Evolutionary conservation across 2,888 invertebrate species (phyloP), one percentile per base, ranked within the genome.

Genomic region (Lysandra coridon): DNA sequence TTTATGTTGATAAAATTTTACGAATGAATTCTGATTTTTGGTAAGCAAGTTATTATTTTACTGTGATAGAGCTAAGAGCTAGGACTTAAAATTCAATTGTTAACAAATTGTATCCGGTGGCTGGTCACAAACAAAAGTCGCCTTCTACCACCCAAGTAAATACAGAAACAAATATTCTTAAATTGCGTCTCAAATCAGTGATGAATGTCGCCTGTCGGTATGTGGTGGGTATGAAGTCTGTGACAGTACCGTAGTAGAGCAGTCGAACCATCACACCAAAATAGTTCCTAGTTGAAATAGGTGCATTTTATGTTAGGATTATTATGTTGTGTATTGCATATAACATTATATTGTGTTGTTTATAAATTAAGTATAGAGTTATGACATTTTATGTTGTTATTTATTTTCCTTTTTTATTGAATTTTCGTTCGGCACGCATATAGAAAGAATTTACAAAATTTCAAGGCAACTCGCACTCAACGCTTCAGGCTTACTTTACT

Each of bases 41-140:
- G 81, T 83, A 84, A 81, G 83, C 84, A 84, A 82, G 86, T 91
- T 90, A 88, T 91, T 91, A 91, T 92, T 92, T 91, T 91, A 90
- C 94, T 94, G 94, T 94, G 94, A 94, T 94, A 94, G 93, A 91
- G 87, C 89, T 93, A 92, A 94, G 93, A 91, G 87, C 89, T 93
- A 92, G 92, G 89, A 89, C 88, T 92, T 92, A 84, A 84, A 80
- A 82, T 83, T 81, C 80, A 83, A 82, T 69, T 49, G 78, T 80
- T 80, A 33, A 78, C 80, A 75, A 64, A 57, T 81, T 82, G 80
- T 76, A 12, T 57, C 77, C 79, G 30, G 44, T 40, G 44, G 23
- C 49, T 14, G 14, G 30, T 33, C 33, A 69, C 14, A 33, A 33
- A 5, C 33, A 69, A 69, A 69, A 33, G 33, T 33, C 33, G 69